These are phyloP conservation scores for Aradophagus sp. DNA, from an alignment of 1,140 invertebrate species.

Conservation along the genomic window DNA sequence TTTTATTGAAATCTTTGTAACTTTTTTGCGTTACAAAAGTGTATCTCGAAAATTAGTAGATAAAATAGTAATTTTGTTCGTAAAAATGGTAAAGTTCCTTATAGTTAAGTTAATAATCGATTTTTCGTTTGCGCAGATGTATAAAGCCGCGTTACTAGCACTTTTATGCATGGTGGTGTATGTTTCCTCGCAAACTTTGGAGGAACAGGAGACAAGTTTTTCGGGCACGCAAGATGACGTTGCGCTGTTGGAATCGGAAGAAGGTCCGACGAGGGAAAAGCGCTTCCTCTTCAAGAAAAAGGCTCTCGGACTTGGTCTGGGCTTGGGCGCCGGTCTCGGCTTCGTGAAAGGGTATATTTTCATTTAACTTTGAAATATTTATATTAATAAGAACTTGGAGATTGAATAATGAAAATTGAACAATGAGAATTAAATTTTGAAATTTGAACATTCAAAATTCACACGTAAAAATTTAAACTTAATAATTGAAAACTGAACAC, in stretches of 20 bases:
- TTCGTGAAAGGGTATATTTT: constrained; percentile 52
- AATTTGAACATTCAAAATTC: no score
- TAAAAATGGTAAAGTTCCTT: no score
- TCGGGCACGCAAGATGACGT: constrained; percentile 21
- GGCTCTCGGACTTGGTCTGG: constrained; percentile 42
- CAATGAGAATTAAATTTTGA: no score
- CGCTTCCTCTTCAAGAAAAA: constrained; percentile 49
- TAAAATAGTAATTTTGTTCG: neutral
- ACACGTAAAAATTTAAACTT: no score
- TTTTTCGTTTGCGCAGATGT: constrained; percentile 42
- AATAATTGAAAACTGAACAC: no score
- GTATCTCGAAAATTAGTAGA: no score
- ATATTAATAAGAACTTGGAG: no score
- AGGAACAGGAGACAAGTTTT: constrained; percentile 34
- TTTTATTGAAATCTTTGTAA: no score
- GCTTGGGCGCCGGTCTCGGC: constrained; percentile 37
- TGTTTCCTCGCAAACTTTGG: constrained; percentile 34
- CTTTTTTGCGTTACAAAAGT: no score
- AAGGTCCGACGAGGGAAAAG: constrained; percentile 34
- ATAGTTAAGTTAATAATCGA: constrained; percentile 5
- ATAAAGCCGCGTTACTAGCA: constrained; percentile 35
- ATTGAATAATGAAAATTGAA: no score
- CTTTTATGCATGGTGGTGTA: constrained; percentile 33
- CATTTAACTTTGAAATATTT: no score
- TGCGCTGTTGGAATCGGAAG: constrained; percentile 19